Evolutionary conservation across 2,113 vertebrate genomes (phyloP), one percentile per base, ranked within the genome.

Genomic region (Platanista minor): DNA sequence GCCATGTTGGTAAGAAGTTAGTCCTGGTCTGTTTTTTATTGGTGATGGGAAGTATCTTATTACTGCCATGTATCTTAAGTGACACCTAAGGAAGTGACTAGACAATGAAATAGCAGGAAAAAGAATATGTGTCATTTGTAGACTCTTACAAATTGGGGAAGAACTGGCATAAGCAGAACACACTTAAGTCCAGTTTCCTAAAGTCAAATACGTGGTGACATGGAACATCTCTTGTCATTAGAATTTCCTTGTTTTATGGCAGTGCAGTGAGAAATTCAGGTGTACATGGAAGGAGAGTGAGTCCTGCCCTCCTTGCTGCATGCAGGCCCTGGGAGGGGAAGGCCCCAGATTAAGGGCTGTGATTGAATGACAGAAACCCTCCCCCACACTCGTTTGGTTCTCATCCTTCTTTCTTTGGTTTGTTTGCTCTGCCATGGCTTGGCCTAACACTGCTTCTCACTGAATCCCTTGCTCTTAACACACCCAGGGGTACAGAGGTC

Each of bases 51-150:
- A 75, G 23, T 85, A 8, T 66, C 49, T 36, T 52, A 33, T 61
- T 78, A 81, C 21, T 15, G 18, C 11, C 5, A n/a, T 54, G 31
- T 95, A 72, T 23, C 25, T 84, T 92, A 88, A 94, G n/a, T 75
- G 33, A 64, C 18, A 82, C 9, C 14, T 66, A 54, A 66, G 7
- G 62, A 61, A 71, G 15, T 87, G 46, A 93, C 43, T 62, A 67
- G 83, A 78, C 81, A 87, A 39, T 88, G 43, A 80, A 89, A 62
- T 66, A 21, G 14, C 7, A n/a, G 78, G 61, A 13, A 29, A 74
- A 67, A 71, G 8, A 52, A 39, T 43, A 43, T 6, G 13, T 43
- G 64, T 13, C 20, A 14, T 36, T 83, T 72, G 57, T 1, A 49
- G 27, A 92, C 71, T 87, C 49, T 59, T 77, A 80, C 94, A 59